phyloP scores from a whole-genome alignment of 2,888 invertebrate genomes.

The Melanchra persicariae region DNA sequence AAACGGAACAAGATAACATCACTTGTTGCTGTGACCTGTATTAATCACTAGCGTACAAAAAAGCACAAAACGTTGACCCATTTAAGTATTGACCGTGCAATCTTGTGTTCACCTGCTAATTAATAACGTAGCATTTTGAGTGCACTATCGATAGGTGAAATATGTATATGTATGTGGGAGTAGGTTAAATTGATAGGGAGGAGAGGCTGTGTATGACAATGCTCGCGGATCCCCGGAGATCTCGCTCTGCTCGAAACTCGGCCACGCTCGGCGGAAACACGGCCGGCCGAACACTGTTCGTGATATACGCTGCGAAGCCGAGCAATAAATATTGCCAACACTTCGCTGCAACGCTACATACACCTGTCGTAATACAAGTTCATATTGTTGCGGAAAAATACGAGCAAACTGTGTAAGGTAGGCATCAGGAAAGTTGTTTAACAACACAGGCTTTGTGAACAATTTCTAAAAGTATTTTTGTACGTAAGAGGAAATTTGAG shows the following conservation, averaged over 20 bases:
- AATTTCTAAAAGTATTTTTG: conserved; percentile 33
- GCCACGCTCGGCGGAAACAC: conserved; percentile 77
- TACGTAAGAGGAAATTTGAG: conserved; percentile 3
- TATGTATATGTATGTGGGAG: conserved; percentile 44
- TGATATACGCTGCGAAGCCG: conserved; percentile 52
- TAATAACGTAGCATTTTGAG: conserved; percentile 53
- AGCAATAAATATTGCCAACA: conserved; percentile 63
- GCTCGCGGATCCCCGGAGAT: conserved; percentile 78
- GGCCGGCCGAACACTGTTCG: conserved; percentile 70
- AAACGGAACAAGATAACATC: conserved; percentile 47
- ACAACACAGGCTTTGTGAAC: conserved; percentile 30
- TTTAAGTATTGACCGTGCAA: conserved; percentile 56
- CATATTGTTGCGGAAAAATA: conserved; percentile 46
- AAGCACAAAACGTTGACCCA: conserved; percentile 59
- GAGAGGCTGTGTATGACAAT: conserved; percentile 73
- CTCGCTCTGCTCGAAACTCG: conserved; percentile 80
- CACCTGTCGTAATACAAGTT: conserved; percentile 37
- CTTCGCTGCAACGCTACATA: conserved; percentile 45
- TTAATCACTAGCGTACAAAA: conserved; percentile 47
- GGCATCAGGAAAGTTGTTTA: conserved; percentile 45
- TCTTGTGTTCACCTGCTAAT: conserved; percentile 46
- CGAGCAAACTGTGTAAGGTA: conserved; percentile 37
- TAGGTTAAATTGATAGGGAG: conserved; percentile 64
- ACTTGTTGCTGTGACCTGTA: conserved; percentile 60
- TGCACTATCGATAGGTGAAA: conserved; percentile 37